Evolutionary conservation across 2,113 vertebrate genomes (phyloP).

Genomic region (Semicossyphus pulcher): DNA sequence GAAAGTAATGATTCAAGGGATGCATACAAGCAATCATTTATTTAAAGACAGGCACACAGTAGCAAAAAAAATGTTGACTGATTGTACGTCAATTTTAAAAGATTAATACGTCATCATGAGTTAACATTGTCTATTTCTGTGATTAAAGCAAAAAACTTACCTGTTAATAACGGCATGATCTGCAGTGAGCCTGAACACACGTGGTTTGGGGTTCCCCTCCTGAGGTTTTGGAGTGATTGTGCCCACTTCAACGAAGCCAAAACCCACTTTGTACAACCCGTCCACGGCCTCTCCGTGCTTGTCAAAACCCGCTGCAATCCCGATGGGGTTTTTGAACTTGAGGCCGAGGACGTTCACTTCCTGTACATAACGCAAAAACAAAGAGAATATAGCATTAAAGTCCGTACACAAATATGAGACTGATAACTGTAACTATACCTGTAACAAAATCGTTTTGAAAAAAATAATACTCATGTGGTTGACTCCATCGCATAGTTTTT

Average conservation of each 20-base stretch:
- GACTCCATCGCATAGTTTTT: no score
- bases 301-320: conserved; percentile 96
- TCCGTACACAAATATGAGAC: not conserved
- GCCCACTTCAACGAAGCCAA: conserved; percentile 97
- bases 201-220: conserved; percentile 92
- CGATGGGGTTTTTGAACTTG: conserved; percentile 91
- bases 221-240: conserved; percentile 94
- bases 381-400: not conserved
- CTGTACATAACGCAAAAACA: conserved; percentile 71
- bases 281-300: conserved; percentile 95
- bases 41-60: no score
- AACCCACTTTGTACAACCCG: conserved; percentile 91
- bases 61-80: no score
- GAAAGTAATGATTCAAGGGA: no score
- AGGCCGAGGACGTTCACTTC: conserved; percentile 88
- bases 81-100: no score
- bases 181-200: conserved; percentile 89
- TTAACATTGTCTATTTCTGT: not conserved
- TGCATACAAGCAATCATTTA: no score
- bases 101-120: no score
- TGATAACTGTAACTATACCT: no score
- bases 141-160: conserved; percentile 68
- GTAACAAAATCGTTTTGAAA: no score
- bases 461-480: no score
- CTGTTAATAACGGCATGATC: conserved; percentile 95